Base-by-base conservation (phyloP, 2,797 vertebrate species). In the Hoplostethus atlanticus region DNA sequence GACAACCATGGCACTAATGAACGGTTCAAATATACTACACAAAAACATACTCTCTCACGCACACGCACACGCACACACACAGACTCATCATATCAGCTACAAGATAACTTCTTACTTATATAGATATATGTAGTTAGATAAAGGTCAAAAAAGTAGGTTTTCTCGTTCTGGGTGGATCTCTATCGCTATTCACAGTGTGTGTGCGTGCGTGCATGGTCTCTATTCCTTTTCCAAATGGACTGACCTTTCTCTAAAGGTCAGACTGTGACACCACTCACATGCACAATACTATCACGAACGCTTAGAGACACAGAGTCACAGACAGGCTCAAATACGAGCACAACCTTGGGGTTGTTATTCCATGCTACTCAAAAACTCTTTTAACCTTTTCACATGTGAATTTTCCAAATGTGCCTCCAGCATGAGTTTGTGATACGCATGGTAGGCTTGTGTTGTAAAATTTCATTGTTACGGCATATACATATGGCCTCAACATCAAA, bases 171-270 rank as follows among this genome's bases (percentile, higher is more conserved):
- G 58, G 67, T 48, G 73, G 68, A 80, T 87, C 85, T 83, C 63
- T 90, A 86, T 88, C 82, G 71, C 76, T 17, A 79, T 71, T 74
- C 75, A 74, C 80, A 55, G 84, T 87, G 81, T 75, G 84, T 80
- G 59, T 71, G 55, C 55, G 84, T 87, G 81, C 79, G 59, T 71
- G 55, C 50, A 8, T 40, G 56, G 79, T 84, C 76, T 81, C 70
- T 89, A 76, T 87, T 89, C 76, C 71, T 81, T 58, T 68, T 88
- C 86, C 87, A 90, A 90, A 88, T 79, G 65, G 70, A 75, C 73
- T 73, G 87, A 90, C 91, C 89, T 93, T 93, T 91, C 64, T 76
- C 69, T 81, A 92, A 93, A 93, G 92, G 91, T 92, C 87, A 86
- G 80, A 50, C 52, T 44, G 89, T 87, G 87, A 92, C 89, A 91